phyloP scores from a whole-genome alignment of 2,113 vertebrate genomes.

The western clawed frog (Xenopus tropicalis) region DNA sequence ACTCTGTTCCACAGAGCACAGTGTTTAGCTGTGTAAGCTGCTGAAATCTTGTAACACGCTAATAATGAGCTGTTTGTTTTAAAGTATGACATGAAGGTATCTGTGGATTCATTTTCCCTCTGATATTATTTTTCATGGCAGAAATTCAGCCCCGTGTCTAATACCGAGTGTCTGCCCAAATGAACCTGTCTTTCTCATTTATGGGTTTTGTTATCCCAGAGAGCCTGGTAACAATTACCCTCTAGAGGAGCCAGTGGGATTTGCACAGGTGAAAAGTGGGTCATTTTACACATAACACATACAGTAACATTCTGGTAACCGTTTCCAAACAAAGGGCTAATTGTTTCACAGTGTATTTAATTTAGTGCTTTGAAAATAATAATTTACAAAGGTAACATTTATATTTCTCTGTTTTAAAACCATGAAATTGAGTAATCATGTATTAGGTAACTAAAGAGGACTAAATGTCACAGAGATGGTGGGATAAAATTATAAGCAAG shows the following conservation, averaged over 20 bases:
- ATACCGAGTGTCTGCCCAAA: neutral
- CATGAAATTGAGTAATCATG: neutral
- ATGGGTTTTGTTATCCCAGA: neutral
- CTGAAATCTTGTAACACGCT: neutral
- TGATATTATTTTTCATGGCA: conserved; percentile 15
- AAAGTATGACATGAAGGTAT: conserved; percentile 7
- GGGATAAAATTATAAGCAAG: neutral
- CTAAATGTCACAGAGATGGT: neutral
- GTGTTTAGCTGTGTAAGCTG: neutral
- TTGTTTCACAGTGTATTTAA: conserved; percentile 19
- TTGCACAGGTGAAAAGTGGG: conserved; percentile 25
- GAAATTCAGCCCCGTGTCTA: neutral
- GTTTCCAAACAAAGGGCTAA: conserved; percentile 20
- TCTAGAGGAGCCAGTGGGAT: conserved; percentile 1
- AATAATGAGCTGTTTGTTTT: conserved; percentile 13
- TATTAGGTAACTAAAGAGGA: neutral
- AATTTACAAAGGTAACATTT: conserved; percentile 1
- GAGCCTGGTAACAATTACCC: conserved; percentile 23
- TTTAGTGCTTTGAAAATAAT: conserved; percentile 1
- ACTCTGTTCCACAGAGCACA: neutral
- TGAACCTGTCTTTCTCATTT: conserved; percentile 17
- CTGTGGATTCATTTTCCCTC: neutral
- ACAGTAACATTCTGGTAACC: neutral
- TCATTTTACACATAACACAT: conserved; percentile 13
- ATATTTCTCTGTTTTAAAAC: neutral